Evolutionary conservation across 2,888 invertebrate species (phyloP), one percentile per base, ranked within the genome.

Genomic region (Tetheella fluctuosa): DNA sequence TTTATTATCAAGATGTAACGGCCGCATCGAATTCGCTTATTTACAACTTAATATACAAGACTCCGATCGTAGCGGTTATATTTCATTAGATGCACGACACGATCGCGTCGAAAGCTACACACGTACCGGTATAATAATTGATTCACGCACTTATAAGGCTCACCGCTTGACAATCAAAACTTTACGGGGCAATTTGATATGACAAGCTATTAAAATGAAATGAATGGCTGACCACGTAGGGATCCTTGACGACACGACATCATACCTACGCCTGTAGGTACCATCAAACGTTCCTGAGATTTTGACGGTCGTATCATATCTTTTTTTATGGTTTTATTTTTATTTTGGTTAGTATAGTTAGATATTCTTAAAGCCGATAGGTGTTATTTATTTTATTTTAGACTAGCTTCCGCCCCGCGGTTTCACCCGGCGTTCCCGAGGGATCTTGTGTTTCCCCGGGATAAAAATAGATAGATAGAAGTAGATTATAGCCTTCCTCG

Each of bases 161-260:
- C 70, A 65, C 63, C 65, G 71, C 69, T 72, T 71, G 76, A 79
- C 79, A 79, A 83, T 83, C 77, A 79, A 78, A 79, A 74, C 70
- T 69, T 78, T 62, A 68, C 55, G 64, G 73, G 73, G 79, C 80
- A 76, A 79, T 82, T 82, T 81, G 74, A 82, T 84, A 83, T 83
- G 84, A 87, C 84, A 82, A 80, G 85, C 85, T 77, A 87, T 88
- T 84, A 87, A 85, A 80, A 79, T 69, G 64, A 78, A 81, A 82
- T 80, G 75, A 85, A 85, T 89, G 83, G 79, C 76, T 77, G 78
- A 70, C 81, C 85, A 86, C 85, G 87, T 86, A 80, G 83, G 80
- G 77, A 81, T 83, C 75, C 67, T n/a, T 42, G 42, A 17, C 42
- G 42, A 42, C 42, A 42, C 5, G 42, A 42, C 5, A 42, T 42